phyloP scores from a whole-genome alignment of 1,140 invertebrate genomes.

The Pseudachorutes palmiensis region DNA sequence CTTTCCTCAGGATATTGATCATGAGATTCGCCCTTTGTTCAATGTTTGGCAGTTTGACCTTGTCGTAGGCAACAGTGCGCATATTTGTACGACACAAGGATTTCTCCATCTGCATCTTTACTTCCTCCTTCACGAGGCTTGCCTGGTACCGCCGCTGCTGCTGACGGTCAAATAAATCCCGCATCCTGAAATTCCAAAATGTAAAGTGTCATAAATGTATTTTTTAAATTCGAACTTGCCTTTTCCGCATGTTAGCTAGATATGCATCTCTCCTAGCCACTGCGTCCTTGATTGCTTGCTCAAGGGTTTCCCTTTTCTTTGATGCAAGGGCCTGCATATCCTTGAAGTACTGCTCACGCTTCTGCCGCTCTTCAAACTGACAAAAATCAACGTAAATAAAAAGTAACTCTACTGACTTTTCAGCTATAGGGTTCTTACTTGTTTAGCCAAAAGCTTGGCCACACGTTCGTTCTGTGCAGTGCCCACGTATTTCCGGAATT shows the following conservation, averaged over 20 bases:
- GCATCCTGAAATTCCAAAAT: neutral
- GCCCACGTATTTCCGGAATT: neutral
- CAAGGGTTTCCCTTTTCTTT: neutral
- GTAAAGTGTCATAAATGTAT: neutral
- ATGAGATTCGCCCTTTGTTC: neutral
- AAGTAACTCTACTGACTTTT: neutral
- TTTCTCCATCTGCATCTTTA: neutral
- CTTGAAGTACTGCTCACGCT: neutral
- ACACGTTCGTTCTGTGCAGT: neutral
- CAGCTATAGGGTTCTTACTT: neutral
- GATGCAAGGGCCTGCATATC: neutral
- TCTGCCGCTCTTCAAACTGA: neutral
- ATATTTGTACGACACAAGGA: neutral
- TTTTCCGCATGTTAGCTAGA: neutral
- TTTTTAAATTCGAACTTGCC: neutral
- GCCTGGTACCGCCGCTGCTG: neutral
- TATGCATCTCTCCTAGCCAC: neutral
- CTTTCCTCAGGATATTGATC: neutral
- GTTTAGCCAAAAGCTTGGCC: neutral
- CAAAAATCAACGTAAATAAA: neutral
- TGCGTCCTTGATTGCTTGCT: neutral
- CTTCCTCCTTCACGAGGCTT: neutral
- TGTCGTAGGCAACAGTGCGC: neutral
- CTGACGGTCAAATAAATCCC: neutral
- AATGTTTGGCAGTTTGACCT: neutral